Base-by-base conservation (phyloP, 2,888 invertebrate genomes). In the Coenonympha glycerion region DNA sequence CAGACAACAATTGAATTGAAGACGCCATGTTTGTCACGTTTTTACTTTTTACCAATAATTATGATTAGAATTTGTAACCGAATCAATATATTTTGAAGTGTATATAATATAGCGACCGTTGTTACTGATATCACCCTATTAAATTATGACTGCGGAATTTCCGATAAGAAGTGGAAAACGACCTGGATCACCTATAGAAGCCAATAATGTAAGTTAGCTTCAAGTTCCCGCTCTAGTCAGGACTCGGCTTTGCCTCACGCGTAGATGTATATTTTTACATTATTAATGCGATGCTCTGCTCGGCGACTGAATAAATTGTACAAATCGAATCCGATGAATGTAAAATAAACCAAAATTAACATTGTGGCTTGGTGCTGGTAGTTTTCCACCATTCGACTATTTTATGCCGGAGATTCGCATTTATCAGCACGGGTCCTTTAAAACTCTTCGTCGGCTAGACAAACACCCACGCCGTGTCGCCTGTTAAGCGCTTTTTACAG, bases 1-100 rank as follows among this genome's bases (percentile, higher is more conserved):
- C 55, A 62, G 62, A 63, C 75, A 76, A 75, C 75, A 73, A 65
- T 66, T 42, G n/a, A n/a, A 31, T 71, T 69, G 59, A 47, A 60
- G 80, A 80, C 84, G 84, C 84, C 84, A 85, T 85, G 73, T 83
- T 84, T 78, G 84, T 85, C 84, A 84, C 84, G 84, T 84, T 85
- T 85, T 82, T 78, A 69, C 74, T 84, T 85, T 85, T 82, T 78
- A 69, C 74, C 65, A 75, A 70, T 76, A 9, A 16, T 69, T 70
- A n/a, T 73, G 74, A 73, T 72, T 73, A 69, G 60, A 71, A n/a
- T n/a, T n/a, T 70, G 70, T 69, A 67, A 64, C 55, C 60, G 69
- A 69, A 71, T 69, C 6, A 3, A 65, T 64, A 66, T 33, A 37
- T 41, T 60, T 60, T 56, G 54, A 50, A 61, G 21, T 55, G 60